These are phyloP conservation scores for Dasypus novemcinctus DNA, from an alignment of 2,113 vertebrate genomes.

Conservation along the genomic window DNA sequence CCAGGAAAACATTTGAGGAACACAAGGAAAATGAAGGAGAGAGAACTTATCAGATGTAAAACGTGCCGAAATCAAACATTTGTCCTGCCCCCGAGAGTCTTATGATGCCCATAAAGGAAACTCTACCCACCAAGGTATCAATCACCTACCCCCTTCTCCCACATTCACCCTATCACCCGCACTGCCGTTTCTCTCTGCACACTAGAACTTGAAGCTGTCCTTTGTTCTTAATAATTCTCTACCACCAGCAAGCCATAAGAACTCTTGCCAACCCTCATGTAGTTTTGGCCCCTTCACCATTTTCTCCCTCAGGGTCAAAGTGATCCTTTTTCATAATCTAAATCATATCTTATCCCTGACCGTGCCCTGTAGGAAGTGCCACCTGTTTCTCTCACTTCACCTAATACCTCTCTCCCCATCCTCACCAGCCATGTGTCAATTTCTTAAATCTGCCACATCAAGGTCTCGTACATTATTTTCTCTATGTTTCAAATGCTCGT, in stretches of 20 bases:
- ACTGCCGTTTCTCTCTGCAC: neutral
- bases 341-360: neutral
- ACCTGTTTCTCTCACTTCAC: neutral
- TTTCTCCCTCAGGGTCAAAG: neutral
- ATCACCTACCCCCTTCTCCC: too few relatives aligned
- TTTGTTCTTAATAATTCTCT: neutral
- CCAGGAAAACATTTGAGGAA: too few relatives aligned
- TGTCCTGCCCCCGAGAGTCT: too few relatives aligned
- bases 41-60: too few relatives aligned
- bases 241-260: neutral
- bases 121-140: too few relatives aligned
- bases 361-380: neutral
- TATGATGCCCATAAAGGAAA: fast-evolving
- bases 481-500: neutral
- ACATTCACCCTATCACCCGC: too few relatives aligned
- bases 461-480: neutral
- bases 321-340: neutral
- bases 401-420: neutral
- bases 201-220: neutral
- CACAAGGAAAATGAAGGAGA: too few relatives aligned
- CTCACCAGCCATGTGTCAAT: neutral
- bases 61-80: too few relatives aligned
- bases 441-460: neutral
- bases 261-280: neutral
- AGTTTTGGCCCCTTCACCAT: neutral